Conservation (phyloP, 1,140 invertebrate species). For the Tetramorium alpestre region DNA sequence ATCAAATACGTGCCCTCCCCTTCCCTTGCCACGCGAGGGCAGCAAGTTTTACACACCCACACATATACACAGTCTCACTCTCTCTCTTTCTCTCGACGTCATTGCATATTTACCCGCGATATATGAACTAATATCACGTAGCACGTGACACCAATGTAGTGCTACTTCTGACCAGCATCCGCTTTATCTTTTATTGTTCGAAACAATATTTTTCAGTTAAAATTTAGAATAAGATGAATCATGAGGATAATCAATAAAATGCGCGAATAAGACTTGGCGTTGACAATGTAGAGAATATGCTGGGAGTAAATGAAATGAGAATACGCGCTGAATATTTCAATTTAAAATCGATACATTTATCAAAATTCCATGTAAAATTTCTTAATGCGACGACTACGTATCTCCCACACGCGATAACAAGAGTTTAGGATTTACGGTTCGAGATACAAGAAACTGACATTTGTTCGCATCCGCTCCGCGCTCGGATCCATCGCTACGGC, state of each 20-base stretch:
- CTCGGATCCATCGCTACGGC: conserved; percentile 62
- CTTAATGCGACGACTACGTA: neutral
- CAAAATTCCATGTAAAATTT: neutral
- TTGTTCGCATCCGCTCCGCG: conserved; percentile 62
- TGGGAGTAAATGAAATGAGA: neutral
- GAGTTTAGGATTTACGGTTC: neutral
- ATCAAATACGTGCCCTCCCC: conserved; percentile 78
- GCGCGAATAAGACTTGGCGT: neutral
- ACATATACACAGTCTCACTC: neutral
- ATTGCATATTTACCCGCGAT: conserved; percentile 75
- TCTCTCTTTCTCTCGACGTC: conserved; percentile 43
- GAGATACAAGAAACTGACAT: neutral
- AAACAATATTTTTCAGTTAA: neutral
- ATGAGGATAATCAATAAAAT: too few species aligned
- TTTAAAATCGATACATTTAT: neutral
- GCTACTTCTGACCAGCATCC: conserved; percentile 47
- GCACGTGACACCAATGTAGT: conserved; percentile 70
- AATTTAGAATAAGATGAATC: neutral
- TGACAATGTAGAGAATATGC: neutral
- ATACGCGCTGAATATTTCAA: neutral
- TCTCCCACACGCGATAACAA: neutral
- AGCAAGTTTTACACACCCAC: conserved; percentile 56
- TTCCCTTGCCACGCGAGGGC: conserved; percentile 49
- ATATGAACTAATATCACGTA: conserved; percentile 77
- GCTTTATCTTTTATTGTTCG: neutral